Base-by-base conservation (phyloP, 2,888 invertebrate species). In the Nebria brevicollis region DNA sequence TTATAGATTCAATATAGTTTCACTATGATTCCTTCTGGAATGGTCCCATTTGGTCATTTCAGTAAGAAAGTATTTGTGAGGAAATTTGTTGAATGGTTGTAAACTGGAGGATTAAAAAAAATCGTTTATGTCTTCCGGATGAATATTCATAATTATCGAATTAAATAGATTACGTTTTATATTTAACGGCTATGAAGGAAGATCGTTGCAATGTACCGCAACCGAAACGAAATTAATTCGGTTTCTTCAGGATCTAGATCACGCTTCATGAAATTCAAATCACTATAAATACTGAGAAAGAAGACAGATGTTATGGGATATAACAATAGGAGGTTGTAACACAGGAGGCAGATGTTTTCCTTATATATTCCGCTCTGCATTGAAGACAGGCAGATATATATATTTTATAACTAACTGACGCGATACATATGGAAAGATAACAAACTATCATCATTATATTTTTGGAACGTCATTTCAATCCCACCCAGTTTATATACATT, bases 261-360 rank as follows among this genome's bases (percentile, higher is more conserved):
- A 54, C 54, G 54, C 54, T 54, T 54, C 54, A 54, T 54, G 54
- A 54, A 54, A 54, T 54, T 54, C 54, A 54, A 54, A 54, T 54
- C 54, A 54, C 54, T 54, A 54, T 54, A 54, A 54, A 54, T 54
- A 54, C 54, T 54, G 54, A 54, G 54, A 54, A 54, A 54, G 54
- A 54, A 54, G 54, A 54, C 54, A 54, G 54, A 54, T 54, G 54
- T 54, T 54, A 54, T 54, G 54, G 54, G 13, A 54, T 54, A 54
- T 54, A 54, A 54, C 54, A 54, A 54, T 54, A 54, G 54, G 54
- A 54, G 54, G 54, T 54, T 54, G 13, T 54, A 54, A 54, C 54
- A 54, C 54, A 54, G 54, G 54, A 54, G 54, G 54, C 54, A 54
- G 54, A 54, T 54, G 54, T 54, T 54, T 54, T 54, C 6, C 54